A percentile compares a stretch with the other conserved stretches of the same genome.
These are phyloP conservation scores for Amphiprion ocellaris DNA, from an alignment of 2,113 vertebrate genomes.

Conservation along the genomic window DNA sequence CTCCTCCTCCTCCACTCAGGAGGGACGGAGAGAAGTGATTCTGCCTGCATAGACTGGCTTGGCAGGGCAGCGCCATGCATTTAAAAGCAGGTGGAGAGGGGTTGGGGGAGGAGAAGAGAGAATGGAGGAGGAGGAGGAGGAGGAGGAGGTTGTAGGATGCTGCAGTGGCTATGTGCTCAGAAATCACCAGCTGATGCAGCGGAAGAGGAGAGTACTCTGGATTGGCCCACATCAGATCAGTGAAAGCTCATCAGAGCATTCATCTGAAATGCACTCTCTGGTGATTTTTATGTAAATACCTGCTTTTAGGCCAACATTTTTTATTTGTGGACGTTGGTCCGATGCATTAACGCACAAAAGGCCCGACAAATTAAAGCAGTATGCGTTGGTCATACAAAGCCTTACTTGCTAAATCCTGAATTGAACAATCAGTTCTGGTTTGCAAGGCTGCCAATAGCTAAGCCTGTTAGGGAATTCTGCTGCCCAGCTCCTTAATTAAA, in stretches of 20 bases:
- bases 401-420: conserved; percentile 73
- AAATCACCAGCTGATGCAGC: conserved; percentile 88
- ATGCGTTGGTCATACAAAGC: conserved; percentile 63
- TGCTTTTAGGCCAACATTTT: conserved; percentile 9
- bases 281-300: conserved; percentile 33
- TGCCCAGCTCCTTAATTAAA: conserved; percentile 81
- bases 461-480: conserved; percentile 79
- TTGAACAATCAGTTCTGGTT: conserved; percentile 73
- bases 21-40: conserved; percentile 62
- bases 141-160: conserved; percentile 83
- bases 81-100: conserved; percentile 83
- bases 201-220: conserved; percentile 79
- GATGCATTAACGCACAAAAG: conserved; percentile 41
- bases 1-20: conserved; percentile 46
- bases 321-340: conserved; percentile 6
- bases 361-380: conserved; percentile 29
- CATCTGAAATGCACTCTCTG: conserved; percentile 44
- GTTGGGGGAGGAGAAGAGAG: conserved; percentile 74
- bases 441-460: conserved; percentile 75
- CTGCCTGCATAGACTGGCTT: conserved; percentile 72
- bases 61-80: conserved; percentile 80
- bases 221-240: conserved; percentile 66
- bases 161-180: conserved; percentile 89
- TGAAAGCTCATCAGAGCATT: conserved; percentile 61
- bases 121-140: conserved; percentile 62